Evolutionary conservation across 2,113 vertebrate genomes (phyloP).

Genomic region (Meles meles): DNA sequence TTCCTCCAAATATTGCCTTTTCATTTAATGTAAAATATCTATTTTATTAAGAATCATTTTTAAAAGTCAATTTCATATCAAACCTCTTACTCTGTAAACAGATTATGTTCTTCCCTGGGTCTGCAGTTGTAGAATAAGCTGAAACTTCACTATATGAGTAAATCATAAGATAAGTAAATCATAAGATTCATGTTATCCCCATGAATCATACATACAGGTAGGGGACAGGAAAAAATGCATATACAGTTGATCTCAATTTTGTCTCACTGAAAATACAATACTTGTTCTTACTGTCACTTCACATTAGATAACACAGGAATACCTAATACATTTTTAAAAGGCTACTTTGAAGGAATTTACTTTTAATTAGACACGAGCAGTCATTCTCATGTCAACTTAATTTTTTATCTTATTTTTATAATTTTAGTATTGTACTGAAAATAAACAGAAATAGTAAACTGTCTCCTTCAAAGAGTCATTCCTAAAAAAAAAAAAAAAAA

Average conservation of each 20-base stretch:
- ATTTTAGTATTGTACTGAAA: not conserved
- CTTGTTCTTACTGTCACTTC: fast-evolving
- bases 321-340: not conserved
- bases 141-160: not conserved
- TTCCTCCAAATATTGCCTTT: not conserved
- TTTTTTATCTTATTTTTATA: conserved; percentile 25
- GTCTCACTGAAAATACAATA: not conserved
- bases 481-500: not conserved
- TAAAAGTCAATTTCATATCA: not conserved
- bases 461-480: not conserved
- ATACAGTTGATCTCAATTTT: not conserved
- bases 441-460: conserved; percentile 9
- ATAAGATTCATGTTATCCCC: not conserved
- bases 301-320: not conserved
- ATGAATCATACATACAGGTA: not conserved
- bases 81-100: not conserved
- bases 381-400: not conserved
- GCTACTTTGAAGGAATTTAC: not conserved
- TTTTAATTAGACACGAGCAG: conserved; percentile 32
- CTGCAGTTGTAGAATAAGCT: not conserved
- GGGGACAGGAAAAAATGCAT: not conserved
- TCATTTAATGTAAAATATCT: not conserved
- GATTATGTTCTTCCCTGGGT: not conserved
- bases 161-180: not conserved
- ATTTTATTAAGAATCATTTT: not conserved